These are phyloP conservation scores for Eucriotettix oculatus DNA, from an alignment of 2,888 invertebrate genomes.

Conservation along the genomic window DNA sequence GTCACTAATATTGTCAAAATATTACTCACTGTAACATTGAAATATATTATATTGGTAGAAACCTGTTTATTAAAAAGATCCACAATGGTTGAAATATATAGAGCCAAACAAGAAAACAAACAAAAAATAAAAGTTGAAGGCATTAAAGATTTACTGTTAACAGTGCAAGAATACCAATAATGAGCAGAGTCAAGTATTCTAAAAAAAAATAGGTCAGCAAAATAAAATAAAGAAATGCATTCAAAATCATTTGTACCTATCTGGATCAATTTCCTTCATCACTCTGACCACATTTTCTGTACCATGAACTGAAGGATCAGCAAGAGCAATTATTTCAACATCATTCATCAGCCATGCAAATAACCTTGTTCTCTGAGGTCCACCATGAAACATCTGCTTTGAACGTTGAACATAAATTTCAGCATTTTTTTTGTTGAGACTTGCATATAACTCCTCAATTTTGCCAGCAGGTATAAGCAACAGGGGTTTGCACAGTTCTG, in stretches of 20 bases:
- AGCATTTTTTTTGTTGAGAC: slow-evolving; percentile 76
- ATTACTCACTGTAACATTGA: too few relatives aligned
- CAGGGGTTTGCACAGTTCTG: slow-evolving; percentile 63
- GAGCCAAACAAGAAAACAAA: too few relatives aligned
- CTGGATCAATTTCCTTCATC: slow-evolving; percentile 69
- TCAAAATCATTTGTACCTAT: slow-evolving; percentile 32
- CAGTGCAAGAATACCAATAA: too few relatives aligned
- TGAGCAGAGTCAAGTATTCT: too few relatives aligned
- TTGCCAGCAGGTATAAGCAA: slow-evolving; percentile 69
- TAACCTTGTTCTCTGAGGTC: slow-evolving; percentile 49
- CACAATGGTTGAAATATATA: too few relatives aligned
- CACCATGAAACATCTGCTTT: slow-evolving; percentile 49
- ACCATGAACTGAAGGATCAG: slow-evolving; percentile 78
- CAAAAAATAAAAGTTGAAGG: too few relatives aligned
- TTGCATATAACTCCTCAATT: slow-evolving; percentile 73
- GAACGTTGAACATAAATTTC: slow-evolving; percentile 91
- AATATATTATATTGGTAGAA: too few relatives aligned
- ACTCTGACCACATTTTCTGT: slow-evolving; percentile 51
- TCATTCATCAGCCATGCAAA: slow-evolving; percentile 75
- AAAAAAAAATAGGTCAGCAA: too few relatives aligned
- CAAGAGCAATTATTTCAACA: slow-evolving; percentile 56
- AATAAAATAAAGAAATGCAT: too few relatives aligned
- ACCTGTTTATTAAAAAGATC: too few relatives aligned
- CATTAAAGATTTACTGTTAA: too few relatives aligned
- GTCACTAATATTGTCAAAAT: too few relatives aligned